Percentiles rank a stretch among this genome's conserved stretches.
These are phyloP conservation scores for Perognathus longimembris DNA, from an alignment of 2,113 vertebrate genomes.

Conservation along the genomic window DNA sequence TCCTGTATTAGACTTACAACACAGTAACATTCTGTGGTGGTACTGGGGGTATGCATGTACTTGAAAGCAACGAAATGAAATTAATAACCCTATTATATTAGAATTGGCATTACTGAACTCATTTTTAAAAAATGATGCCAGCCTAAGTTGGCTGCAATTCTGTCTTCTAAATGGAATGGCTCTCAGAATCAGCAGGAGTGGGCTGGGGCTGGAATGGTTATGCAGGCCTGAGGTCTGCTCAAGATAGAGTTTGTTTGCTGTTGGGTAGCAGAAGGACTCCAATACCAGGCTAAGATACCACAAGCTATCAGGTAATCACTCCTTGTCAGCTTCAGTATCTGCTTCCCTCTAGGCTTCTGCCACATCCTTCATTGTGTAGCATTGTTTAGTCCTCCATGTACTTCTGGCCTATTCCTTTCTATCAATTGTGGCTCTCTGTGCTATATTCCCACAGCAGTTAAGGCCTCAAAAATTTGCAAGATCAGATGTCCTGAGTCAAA, in stretches of 20 bases:
- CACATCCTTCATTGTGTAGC: no score
- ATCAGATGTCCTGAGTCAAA: neutral
- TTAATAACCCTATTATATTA: no score
- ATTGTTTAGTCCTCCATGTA: neutral
- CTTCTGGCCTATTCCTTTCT: neutral
- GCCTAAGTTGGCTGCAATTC: neutral
- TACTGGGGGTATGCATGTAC: no score
- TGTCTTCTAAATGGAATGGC: neutral
- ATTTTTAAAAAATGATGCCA: rapidly evolving
- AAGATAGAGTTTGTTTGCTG: neutral
- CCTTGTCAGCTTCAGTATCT: neutral
- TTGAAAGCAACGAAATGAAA: neutral
- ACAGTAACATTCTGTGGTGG: neutral
- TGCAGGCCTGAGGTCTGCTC: neutral
- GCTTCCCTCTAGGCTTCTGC: neutral
- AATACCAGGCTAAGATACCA: neutral
- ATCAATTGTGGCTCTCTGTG: neutral
- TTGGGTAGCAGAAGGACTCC: neutral
- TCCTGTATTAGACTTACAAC: neutral
- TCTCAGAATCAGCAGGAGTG: neutral
- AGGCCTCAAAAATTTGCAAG: neutral
- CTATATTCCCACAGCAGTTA: neutral
- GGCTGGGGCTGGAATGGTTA: neutral
- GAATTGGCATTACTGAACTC: neutral
- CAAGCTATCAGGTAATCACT: no score